Evolutionary conservation across 1,140 invertebrate species (phyloP), one percentile per base, ranked within the genome.

Genomic region (Dendroctonus valens): DNA sequence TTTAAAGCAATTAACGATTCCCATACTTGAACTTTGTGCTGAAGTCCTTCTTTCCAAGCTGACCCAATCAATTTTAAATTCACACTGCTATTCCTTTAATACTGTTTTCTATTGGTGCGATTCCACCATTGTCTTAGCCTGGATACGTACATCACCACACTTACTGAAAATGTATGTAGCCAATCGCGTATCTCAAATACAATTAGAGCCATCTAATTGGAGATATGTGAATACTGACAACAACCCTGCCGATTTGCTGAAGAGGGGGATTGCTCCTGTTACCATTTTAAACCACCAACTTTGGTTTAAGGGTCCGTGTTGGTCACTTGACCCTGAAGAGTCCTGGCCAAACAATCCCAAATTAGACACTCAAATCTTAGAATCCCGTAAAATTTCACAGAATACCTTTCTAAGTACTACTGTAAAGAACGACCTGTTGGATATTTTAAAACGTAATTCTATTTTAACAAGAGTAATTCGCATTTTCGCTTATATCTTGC

Each of bases 191-290:
- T 37, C 73, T 0, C 59, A 74, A 65, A 80, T 81, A 44, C 70
- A 75, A 52, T 65, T 72, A 11, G 44, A 59, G 11, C 37, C 48
- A 1, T 48, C 58, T 6, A 59, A 77, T 40, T 84, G 81, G 83
- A n/a, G 50, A 37, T 77, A 83, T 69, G 75, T 83, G 0, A 50
- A 61, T 8, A 72, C 77, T 2, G 49, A 59, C 15, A 53, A 78
- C 1, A 83, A 83, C 71, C 79, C 80, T 41, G 79, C 79, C 3
- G 81, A 84, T 73, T 61, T 71, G 5, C 59, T 75, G 5, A 80
- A 78, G 8, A 59, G 40, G n/a, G 70, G 70, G 11, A 14, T 46
- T n/a, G 14, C 12, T 9, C 59, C 61, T 5, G 5, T 12, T 38
- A 58, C 75, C 15, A 49, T 77, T 8, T 51, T 68, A 57, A 49